Evolutionary conservation across 1,140 invertebrate species (phyloP).

Genomic region (Pseudachorutes palmiensis): DNA sequence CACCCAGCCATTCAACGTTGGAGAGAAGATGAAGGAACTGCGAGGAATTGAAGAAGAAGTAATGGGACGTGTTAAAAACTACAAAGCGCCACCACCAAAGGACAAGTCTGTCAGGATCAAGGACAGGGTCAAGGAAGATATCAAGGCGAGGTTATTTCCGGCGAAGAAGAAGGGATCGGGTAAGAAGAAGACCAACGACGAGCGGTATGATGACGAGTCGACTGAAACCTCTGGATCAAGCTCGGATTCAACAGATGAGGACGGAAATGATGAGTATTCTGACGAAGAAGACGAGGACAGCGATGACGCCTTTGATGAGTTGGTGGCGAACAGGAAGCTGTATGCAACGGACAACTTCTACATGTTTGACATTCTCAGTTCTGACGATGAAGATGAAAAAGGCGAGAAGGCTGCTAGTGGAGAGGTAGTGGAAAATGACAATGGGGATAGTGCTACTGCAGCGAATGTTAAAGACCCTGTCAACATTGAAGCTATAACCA

Average conservation of each 20-base stretch:
- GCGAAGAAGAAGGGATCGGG: constrained; percentile 6
- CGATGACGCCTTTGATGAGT: not conserved
- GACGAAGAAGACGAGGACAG: not conserved
- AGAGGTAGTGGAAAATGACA: too few species aligned
- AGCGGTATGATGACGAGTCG: not conserved
- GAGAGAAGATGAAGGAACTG: not conserved
- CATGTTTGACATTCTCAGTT: too few species aligned
- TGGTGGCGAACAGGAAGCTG: not conserved
- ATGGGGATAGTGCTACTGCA: too few species aligned
- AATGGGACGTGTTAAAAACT: not conserved
- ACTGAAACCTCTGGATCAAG: not conserved
- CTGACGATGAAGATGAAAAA: too few species aligned
- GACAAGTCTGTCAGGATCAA: too few species aligned
- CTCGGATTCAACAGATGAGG: not conserved
- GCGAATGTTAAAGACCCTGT: too few species aligned
- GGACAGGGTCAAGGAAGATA: too few species aligned
- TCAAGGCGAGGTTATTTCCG: not conserved
- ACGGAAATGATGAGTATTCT: not conserved
- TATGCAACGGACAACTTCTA: too few species aligned
- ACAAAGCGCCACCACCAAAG: too few species aligned
- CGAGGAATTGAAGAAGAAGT: not conserved
- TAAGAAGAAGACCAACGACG: not conserved
- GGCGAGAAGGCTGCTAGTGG: too few species aligned
- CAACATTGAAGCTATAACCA: too few species aligned
- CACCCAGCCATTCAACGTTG: not conserved